Evolutionary conservation across 2,797 vertebrate species (phyloP).

Genomic region (Orientallactaga sibirica): DNA sequence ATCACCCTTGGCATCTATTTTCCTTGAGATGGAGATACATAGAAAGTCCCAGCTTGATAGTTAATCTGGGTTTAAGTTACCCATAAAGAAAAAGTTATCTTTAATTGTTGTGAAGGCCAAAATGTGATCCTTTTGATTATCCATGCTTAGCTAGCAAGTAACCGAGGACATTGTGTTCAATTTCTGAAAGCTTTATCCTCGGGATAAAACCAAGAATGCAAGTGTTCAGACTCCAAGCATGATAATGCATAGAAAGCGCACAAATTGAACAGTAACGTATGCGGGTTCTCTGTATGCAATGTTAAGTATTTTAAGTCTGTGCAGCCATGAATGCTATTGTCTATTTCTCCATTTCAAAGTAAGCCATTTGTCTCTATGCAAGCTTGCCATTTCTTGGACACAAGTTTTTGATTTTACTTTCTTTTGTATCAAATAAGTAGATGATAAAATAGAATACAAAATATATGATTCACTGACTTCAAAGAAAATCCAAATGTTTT

Average conservation of each 20-base stretch:
- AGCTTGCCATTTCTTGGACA: not conserved
- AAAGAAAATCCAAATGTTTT: conserved; percentile 52
- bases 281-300: conserved; percentile 24
- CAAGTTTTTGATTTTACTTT: conserved; percentile 59
- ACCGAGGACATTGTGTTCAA: conserved; percentile 40
- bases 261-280: conserved; percentile 52
- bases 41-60: conserved; percentile 42
- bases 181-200: conserved; percentile 59
- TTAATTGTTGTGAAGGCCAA: conserved; percentile 65
- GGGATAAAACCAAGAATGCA: conserved; percentile 60
- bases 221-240: conserved; percentile 38
- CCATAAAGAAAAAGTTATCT: conserved; percentile 20
- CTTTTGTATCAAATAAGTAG: conserved; percentile 65
- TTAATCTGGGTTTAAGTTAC: conserved; percentile 47
- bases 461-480: conserved; percentile 53
- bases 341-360: conserved; percentile 4
- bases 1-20: conserved; percentile 22
- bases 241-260: conserved; percentile 33
- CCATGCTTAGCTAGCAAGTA: conserved; percentile 41
- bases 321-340: not conserved
- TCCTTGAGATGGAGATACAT: conserved; percentile 13
- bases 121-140: conserved; percentile 62
- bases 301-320: conserved; percentile 8
- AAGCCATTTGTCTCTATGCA: conserved; percentile 22
- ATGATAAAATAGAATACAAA: conserved; percentile 63